A percentile compares a stretch with the other conserved stretches of the same genome.
Evolutionary conservation across 1,140 invertebrate genomes (phyloP).

Genomic region (Drosophila quadrilineata): DNA sequence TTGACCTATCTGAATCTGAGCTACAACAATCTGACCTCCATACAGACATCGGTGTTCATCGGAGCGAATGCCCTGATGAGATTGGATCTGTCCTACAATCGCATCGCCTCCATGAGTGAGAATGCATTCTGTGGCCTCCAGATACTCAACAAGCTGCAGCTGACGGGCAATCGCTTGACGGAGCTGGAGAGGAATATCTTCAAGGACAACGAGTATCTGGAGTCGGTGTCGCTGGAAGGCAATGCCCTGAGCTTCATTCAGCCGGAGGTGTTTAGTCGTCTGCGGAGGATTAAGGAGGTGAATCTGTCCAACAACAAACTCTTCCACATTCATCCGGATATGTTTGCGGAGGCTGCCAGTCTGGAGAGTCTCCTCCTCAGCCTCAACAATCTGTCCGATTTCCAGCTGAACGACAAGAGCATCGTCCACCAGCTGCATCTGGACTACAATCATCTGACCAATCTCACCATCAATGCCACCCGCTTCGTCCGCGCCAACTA

Average conservation of each 20-base stretch:
- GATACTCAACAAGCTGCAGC: constrained; percentile 55
- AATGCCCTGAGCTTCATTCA: constrained; percentile 60
- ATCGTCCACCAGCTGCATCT: constrained; percentile 66
- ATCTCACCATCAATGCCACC: constrained; percentile 61
- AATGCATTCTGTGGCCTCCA: constrained; percentile 68
- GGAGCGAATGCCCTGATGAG: constrained; percentile 66
- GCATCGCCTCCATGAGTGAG: constrained; percentile 54
- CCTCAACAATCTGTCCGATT: constrained; percentile 48
- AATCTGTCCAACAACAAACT: constrained; percentile 67
- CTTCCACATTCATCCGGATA: constrained; percentile 60
- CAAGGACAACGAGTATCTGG: constrained; percentile 66
- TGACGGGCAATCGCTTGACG: constrained; percentile 57
- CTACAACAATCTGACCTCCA: constrained; percentile 69
- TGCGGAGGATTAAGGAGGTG: constrained; percentile 66
- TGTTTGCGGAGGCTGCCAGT: constrained; percentile 59
- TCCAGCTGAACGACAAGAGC: constrained; percentile 63
- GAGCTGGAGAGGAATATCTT: constrained; percentile 66
- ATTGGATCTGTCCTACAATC: constrained; percentile 68
- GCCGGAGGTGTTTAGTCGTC: constrained; percentile 65
- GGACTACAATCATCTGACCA: constrained; percentile 68
- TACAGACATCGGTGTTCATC: constrained; percentile 71
- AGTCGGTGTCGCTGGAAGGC: constrained; percentile 59
- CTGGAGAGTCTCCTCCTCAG: constrained; percentile 64
- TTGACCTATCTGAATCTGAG: constrained; percentile 65
- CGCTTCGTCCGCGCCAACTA: constrained; percentile 65